phyloP scores from a whole-genome alignment of 2,888 invertebrate species.

The Dryomyza anilis region DNA sequence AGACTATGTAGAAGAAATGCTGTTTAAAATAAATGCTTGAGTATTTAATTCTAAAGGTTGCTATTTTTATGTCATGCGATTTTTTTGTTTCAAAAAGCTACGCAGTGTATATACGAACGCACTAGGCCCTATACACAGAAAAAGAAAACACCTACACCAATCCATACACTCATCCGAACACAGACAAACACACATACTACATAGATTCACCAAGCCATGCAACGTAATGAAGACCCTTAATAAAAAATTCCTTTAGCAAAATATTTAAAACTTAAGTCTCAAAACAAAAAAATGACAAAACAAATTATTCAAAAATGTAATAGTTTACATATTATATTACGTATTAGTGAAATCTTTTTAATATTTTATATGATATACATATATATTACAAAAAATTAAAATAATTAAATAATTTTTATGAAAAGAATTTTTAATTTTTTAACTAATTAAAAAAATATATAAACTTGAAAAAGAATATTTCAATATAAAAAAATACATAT shows the following conservation, averaged over 20 bases:
- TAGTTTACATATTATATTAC: slow-evolving; percentile 33
- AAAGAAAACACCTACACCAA: background rate
- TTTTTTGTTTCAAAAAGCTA: no score
- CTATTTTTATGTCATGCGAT: no score
- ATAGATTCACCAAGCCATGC: slow-evolving; percentile 32
- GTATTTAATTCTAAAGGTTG: no score
- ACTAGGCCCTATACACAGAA: background rate
- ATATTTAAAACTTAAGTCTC: slow-evolving; percentile 48
- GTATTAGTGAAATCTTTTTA: slow-evolving; percentile 39
- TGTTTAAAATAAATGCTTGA: no score
- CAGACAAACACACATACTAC: slow-evolving; percentile 26
- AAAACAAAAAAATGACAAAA: slow-evolving; percentile 38
- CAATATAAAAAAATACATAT: slow-evolving; percentile 12
- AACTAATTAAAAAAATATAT: slow-evolving; percentile 41
- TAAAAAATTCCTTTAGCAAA: slow-evolving; percentile 59
- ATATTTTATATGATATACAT: slow-evolving; percentile 44
- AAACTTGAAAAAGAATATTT: slow-evolving; percentile 33
- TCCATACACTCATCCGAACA: slow-evolving; percentile 4
- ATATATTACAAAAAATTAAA: slow-evolving; percentile 34
- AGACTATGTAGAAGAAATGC: no score
- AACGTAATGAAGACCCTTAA: slow-evolving; percentile 49
- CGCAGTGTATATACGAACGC: background rate
- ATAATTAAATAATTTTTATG: slow-evolving; percentile 43
- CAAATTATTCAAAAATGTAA: slow-evolving; percentile 34
- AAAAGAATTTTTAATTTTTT: slow-evolving; percentile 42